phyloP scores from a whole-genome alignment of 1,140 invertebrate species.

The Diabrotica undecimpunctata region DNA sequence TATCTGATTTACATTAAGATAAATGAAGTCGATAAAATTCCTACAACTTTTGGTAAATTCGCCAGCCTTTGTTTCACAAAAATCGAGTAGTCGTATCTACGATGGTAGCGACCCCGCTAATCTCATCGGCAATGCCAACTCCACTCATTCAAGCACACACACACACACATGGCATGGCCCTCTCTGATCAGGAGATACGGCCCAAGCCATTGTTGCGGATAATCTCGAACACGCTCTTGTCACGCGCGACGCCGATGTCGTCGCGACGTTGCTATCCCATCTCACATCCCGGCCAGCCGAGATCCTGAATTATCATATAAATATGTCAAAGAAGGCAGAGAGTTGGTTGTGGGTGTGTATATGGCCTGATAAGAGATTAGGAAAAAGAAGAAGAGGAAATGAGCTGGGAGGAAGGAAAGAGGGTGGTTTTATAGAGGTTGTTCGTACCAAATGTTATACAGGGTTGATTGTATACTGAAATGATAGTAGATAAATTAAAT shows the following conservation, averaged over 20 bases:
- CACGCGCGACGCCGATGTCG: conserved; percentile 10
- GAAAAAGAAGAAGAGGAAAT: conserved; percentile 2
- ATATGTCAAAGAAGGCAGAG: conserved; percentile 14
- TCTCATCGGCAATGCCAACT: conserved; percentile 10
- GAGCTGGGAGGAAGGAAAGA: background rate
- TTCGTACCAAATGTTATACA: no score
- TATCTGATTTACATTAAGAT: no score
- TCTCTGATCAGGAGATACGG: conserved; percentile 15
- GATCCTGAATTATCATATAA: conserved; percentile 18
- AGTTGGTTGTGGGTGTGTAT: conserved; percentile 7
- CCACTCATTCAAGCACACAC: conserved; percentile 1
- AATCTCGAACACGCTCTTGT: conserved; percentile 18
- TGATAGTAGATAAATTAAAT: no score
- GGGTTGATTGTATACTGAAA: no score
- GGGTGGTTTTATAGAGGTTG: background rate
- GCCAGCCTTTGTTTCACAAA: no score
- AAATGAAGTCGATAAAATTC: no score
- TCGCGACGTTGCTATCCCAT: background rate
- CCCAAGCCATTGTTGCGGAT: conserved; percentile 16
- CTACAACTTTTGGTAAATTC: no score
- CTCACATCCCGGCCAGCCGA: background rate
- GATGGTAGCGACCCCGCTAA: conserved; percentile 5
- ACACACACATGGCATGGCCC: conserved; percentile 8
- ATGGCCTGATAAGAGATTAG: conserved; percentile 2
- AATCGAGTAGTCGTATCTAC: no score